Conservation (phyloP, 2,113 vertebrate genomes). For the Dunckerocampus dactyliophorus region DNA sequence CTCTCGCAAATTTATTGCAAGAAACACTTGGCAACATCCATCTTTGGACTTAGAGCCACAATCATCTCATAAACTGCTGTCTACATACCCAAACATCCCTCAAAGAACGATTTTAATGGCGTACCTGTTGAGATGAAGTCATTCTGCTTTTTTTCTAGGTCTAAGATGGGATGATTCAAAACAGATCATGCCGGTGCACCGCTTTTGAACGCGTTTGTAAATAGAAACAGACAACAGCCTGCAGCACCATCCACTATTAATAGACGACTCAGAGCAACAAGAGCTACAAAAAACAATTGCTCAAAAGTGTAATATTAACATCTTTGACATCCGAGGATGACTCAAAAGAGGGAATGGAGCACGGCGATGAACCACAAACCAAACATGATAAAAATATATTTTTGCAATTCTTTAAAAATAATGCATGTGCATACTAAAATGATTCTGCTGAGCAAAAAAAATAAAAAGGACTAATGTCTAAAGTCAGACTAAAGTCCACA, state of each 20-base stretch:
- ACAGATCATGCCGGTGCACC: background rate
- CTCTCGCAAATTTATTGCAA: too few species aligned
- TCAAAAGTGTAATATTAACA: background rate
- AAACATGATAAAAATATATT: too few species aligned
- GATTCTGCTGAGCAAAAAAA: background rate
- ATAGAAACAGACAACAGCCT: constrained; percentile 4
- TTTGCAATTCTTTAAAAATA: too few species aligned
- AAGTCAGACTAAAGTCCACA: too few species aligned
- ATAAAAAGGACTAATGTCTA: too few species aligned
- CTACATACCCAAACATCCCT: background rate
- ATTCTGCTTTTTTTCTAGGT: background rate
- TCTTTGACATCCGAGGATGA: background rate
- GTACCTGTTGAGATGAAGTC: background rate
- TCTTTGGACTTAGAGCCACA: too few species aligned
- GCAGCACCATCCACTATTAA: background rate
- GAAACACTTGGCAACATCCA: too few species aligned
- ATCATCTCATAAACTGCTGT: too few species aligned
- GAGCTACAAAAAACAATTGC: background rate
- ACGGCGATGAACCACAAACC: background rate
- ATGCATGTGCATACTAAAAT: background rate
- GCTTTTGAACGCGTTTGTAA: background rate
- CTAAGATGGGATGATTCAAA: background rate
- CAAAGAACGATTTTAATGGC: background rate
- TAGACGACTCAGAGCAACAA: background rate
- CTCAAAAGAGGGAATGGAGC: background rate